Evolutionary conservation across 2,888 invertebrate species (phyloP).

Genomic region (Pseudococcus viburni): DNA sequence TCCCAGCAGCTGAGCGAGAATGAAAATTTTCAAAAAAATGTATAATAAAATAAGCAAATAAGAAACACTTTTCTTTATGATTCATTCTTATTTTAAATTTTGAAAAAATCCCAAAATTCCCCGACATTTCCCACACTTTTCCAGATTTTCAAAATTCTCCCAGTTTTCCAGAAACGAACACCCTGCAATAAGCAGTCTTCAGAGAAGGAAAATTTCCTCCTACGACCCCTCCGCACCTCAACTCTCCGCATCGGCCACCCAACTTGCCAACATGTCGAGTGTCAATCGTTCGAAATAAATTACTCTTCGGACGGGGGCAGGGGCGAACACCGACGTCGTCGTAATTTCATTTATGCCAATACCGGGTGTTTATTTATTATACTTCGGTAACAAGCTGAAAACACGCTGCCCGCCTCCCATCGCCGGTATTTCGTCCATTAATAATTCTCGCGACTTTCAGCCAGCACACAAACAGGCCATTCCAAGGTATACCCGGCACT

Average conservation of each 20-base stretch:
- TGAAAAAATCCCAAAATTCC: no score
- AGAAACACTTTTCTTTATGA: no score
- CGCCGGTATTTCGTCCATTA: neutral
- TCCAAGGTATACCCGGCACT: neutral
- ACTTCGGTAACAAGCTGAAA: constrained; percentile 45
- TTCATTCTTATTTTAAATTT: no score
- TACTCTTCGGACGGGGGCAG: neutral
- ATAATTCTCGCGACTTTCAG: constrained; percentile 13
- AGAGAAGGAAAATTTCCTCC: neutral
- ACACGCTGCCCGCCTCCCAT: neutral
- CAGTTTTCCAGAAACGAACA: no score
- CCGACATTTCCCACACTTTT: no score
- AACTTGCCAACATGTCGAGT: constrained; percentile 8
- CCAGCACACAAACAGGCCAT: neutral
- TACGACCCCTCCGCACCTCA: neutral
- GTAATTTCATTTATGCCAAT: constrained; percentile 43
- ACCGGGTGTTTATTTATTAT: constrained; percentile 50
- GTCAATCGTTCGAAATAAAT: constrained; percentile 27
- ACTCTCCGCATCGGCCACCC: neutral
- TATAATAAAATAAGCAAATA: no score
- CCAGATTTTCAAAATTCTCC: no score
- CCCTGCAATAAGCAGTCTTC: no score
- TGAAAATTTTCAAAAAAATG: no score
- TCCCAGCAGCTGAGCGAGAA: no score
- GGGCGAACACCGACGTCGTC: neutral